Conservation (phyloP, 2,888 invertebrate genomes). For the Chironomus tentans region DNA sequence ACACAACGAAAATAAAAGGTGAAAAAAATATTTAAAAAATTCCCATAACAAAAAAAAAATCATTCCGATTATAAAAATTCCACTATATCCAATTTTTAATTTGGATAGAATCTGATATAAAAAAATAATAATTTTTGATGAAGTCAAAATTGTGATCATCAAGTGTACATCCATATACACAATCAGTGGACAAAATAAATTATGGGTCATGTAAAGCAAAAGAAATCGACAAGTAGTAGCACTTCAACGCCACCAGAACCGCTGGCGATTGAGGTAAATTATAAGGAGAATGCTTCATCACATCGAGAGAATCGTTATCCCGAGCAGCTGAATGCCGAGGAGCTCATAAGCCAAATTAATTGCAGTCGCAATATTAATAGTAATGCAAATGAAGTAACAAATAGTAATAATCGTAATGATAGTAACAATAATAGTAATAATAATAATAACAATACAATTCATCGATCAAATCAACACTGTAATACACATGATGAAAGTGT, state of each 20-base stretch:
- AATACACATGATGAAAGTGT: not conserved
- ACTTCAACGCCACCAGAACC: slow-evolving; percentile 18
- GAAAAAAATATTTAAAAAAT: no score
- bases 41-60: no score
- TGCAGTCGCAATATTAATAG: not conserved
- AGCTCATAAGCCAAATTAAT: slow-evolving; percentile 23
- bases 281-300: not conserved
- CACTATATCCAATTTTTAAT: not conserved
- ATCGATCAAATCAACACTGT: not conserved
- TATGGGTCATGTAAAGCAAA: slow-evolving; percentile 25
- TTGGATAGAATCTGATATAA: not conserved
- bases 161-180: no score
- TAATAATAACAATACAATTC: not conserved
- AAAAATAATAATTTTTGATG: no score
- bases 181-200: not conserved
- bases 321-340: slow-evolving; percentile 17
- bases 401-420: not conserved
- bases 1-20: no score
- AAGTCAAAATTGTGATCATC: no score
- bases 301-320: not conserved
- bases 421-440: not conserved
- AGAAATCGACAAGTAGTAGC: slow-evolving; percentile 21
- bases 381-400: not conserved
- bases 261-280: not conserved
- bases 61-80: not conserved